Percentiles rank a stretch among this genome's conserved stretches.
These are phyloP conservation scores for Pollenia amentaria DNA, from an alignment of 2,888 invertebrate genomes.

Conservation along the genomic window DNA sequence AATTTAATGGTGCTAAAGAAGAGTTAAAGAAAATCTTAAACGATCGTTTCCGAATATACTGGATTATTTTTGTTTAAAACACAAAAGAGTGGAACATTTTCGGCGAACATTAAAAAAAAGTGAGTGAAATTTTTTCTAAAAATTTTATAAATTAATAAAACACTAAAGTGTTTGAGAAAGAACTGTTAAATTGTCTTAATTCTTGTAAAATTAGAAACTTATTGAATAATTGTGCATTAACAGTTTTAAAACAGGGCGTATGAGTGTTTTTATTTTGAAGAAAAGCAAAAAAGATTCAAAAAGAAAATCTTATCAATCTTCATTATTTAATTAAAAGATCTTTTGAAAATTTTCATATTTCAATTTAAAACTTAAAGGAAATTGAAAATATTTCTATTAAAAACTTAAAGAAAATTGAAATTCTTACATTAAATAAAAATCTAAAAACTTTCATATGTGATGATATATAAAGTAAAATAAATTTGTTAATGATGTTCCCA, in stretches of 20 bases:
- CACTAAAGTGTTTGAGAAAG: background rate
- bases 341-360: too few relatives aligned
- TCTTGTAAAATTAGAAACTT: background rate
- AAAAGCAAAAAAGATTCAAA: background rate
- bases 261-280: conserved; percentile 24
- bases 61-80: conserved; percentile 38
- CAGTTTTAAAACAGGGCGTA: conserved; percentile 3
- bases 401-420: too few relatives aligned
- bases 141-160: background rate
- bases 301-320: too few relatives aligned
- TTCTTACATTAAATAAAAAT: too few relatives aligned
- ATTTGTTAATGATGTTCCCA: too few relatives aligned
- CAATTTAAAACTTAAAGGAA: too few relatives aligned
- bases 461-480: too few relatives aligned
- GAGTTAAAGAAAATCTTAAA: conserved; percentile 36
- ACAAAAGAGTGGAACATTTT: conserved; percentile 11
- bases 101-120: conserved; percentile 40
- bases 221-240: background rate
- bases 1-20: conserved; percentile 43
- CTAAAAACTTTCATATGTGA: too few relatives aligned
- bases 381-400: too few relatives aligned
- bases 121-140: conserved; percentile 54
- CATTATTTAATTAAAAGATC: too few relatives aligned
- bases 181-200: background rate
- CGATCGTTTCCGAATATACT: conserved; percentile 12